Percentiles rank a stretch among this genome's conserved stretches.
Evolutionary conservation across 2,888 invertebrate species (phyloP).

Genomic region (Pristionchus entomophagus): DNA sequence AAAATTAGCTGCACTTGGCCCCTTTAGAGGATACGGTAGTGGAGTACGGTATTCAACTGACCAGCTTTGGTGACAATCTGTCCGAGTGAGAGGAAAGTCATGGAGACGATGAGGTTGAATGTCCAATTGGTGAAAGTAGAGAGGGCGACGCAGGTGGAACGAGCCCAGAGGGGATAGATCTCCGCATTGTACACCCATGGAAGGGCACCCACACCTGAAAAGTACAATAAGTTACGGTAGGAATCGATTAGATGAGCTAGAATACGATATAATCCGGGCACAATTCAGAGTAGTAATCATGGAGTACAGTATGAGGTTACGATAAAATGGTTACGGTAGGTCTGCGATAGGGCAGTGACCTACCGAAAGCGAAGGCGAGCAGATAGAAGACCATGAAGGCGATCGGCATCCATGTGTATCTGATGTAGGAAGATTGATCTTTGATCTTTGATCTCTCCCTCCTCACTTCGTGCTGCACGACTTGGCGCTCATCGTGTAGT

Average conservation of each 20-base stretch:
- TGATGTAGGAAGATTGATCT: neutral
- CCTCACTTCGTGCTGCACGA: conserved; percentile 10
- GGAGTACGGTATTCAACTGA: too few species aligned
- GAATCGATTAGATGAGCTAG: too few species aligned
- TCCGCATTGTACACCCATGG: conserved; percentile 81
- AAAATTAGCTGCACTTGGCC: neutral
- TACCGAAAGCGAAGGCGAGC: conserved; percentile 61
- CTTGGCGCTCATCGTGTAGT: conserved; percentile 34
- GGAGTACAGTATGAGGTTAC: too few species aligned
- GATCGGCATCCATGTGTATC: conserved; percentile 75
- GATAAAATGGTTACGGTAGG: neutral
- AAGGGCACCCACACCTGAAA: conserved; percentile 79
- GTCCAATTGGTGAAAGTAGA: conserved; percentile 78
- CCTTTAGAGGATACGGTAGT: too few species aligned
- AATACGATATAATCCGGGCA: too few species aligned
- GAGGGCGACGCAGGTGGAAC: conserved; percentile 77
- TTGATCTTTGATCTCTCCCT: neutral
- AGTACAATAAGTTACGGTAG: neutral
- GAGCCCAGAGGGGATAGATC: conserved; percentile 80
- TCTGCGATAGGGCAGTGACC: neutral
- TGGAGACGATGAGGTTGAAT: conserved; percentile 79
- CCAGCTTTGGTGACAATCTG: conserved; percentile 69
- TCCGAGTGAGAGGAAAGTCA: conserved; percentile 78
- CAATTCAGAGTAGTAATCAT: too few species aligned
- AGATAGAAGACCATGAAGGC: conserved; percentile 70